Evolutionary conservation across 2,888 invertebrate species (phyloP), one percentile per base, ranked within the genome.

Genomic region (Cyclophora punctaria): DNA sequence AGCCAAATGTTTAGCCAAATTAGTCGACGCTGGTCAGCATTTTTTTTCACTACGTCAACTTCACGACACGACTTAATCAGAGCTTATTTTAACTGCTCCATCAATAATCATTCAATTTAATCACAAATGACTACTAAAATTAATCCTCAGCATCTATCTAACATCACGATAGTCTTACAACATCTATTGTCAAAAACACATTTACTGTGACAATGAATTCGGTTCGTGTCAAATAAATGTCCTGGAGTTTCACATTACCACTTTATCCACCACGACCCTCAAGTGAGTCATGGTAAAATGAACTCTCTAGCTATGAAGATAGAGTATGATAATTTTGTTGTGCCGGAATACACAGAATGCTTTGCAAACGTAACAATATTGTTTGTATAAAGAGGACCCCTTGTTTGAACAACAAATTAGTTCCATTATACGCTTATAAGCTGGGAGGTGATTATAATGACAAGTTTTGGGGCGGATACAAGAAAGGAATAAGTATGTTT

Each of bases 321-420:
- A 65, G 50, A 48, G 46, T 34, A 4, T 5, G 37, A 3, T n/a
- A 44, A 3, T 35, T 45, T 49, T 41, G 41, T 34, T 41, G 7
- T 5, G 7, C 0, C 34, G 43, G 35, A n/a, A 46, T 3, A 50
- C 20, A 46, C 52, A 47, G 50, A 51, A 62, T 52, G 59, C 48
- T 54, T 53, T 57, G 66, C 67, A 64, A 62, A 65, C 67, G 71
- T 69, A 65, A 68, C 63, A 67, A 71, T 67, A 66, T 73, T 83
- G 80, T 85, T 85, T 84, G 80, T 78, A 73, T 78, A 71, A 70
- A 69, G 71, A 79, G 68, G 71, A 71, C 68, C 83, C 82, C 71
- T 20, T 87, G 82, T 87, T 87, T 87, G 85, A 84, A 83, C 83
- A 85, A 83, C 84, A 84, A 86, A 87, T 87, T 87, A 86, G 83